Conservation (phyloP, 2,888 invertebrate species). For the Melanostoma scalare region DNA sequence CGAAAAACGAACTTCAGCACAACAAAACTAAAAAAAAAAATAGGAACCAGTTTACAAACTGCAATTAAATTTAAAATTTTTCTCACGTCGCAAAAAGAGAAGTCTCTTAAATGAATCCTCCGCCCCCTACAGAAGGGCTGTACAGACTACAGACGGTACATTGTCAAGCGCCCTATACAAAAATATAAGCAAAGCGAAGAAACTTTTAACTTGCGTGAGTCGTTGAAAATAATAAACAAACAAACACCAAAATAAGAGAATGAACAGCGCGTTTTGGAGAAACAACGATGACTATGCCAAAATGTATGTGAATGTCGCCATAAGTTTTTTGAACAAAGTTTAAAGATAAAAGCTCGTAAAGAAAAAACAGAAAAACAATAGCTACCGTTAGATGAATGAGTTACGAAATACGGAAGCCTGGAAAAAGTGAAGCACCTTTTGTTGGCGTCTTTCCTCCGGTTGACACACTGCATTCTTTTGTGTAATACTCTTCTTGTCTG, state of each 20-base stretch:
- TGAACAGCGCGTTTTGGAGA: background rate
- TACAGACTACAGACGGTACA: background rate
- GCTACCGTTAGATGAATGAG: background rate
- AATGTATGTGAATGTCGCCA: constrained; percentile 26
- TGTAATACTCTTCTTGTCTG: background rate
- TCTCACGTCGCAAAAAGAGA: constrained; percentile 53
- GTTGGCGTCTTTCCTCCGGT: background rate
- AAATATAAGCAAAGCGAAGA: constrained; percentile 18
- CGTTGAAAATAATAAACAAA: constrained; percentile 59
- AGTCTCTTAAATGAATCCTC: constrained; percentile 45
- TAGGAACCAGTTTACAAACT: constrained; percentile 45
- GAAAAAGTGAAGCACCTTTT: constrained; percentile 26
- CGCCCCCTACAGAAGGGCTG: background rate
- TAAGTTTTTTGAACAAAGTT: constrained; percentile 52
- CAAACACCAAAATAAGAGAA: constrained; percentile 3
- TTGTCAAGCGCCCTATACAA: background rate
- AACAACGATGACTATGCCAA: constrained; percentile 9
- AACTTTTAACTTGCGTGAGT: constrained; percentile 35
- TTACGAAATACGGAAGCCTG: background rate
- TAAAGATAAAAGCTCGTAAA: constrained; percentile 40
- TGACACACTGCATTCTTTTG: constrained; percentile 34
- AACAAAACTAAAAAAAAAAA: constrained; percentile 2
- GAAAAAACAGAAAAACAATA: constrained; percentile 15
- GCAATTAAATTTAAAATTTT: constrained; percentile 69
- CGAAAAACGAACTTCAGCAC: no score